Conservation (phyloP, 2,888 invertebrate genomes). For the Cylloceria caligata region DNA sequence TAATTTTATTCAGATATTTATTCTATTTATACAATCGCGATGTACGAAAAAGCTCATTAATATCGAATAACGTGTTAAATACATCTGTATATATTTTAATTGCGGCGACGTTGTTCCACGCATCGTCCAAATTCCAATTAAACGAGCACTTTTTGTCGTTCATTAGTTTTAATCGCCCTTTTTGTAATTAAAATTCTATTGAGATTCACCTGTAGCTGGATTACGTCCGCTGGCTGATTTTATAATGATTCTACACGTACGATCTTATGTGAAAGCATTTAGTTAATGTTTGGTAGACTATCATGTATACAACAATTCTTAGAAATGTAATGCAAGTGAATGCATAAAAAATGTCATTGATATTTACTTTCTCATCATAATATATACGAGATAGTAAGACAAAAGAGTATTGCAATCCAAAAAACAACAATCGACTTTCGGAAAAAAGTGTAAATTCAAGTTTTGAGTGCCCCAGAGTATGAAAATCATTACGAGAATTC, state of each 20-base stretch:
- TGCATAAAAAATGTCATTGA: neutral
- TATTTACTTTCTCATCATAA: too few species aligned
- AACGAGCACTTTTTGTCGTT: constrained; percentile 18
- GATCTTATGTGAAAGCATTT: neutral
- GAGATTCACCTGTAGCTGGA: neutral
- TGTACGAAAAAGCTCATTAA: constrained; percentile 11
- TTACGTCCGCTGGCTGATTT: neutral
- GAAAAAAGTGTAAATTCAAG: too few species aligned
- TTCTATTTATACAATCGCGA: neutral
- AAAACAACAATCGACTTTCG: too few species aligned
- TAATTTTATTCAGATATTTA: neutral
- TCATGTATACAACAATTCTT: neutral
- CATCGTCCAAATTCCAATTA: constrained; percentile 18
- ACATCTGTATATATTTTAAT: constrained; percentile 36
- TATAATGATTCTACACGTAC: neutral
- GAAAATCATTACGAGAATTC: too few species aligned
- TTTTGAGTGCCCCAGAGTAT: too few species aligned
- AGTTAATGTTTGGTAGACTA: too few species aligned
- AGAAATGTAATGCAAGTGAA: neutral
- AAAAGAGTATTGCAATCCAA: too few species aligned
- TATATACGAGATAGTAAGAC: too few species aligned
- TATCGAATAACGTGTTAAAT: neutral
- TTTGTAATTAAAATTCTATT: neutral
- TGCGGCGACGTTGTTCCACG: constrained; percentile 1
- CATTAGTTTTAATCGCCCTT: neutral